A percentile compares a stretch with the other conserved stretches of the same genome.
Conservation (phyloP, 2,113 vertebrate species). For the Merops nubicus region DNA sequence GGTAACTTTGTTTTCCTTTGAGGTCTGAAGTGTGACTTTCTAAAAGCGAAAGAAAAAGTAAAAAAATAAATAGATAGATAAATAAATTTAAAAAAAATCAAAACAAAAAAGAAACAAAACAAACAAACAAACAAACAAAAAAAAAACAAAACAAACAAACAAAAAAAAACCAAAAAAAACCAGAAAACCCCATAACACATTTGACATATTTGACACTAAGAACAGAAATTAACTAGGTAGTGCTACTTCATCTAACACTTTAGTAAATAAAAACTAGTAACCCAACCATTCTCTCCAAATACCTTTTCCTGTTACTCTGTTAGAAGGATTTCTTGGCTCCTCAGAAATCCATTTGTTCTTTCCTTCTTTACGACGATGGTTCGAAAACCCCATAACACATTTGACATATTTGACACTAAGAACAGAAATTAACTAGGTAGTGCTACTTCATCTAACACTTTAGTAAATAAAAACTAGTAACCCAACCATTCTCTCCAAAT, state of each 20-base stretch:
- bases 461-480: not conserved
- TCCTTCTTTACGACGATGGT: too few relatives aligned
- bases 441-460: not conserved
- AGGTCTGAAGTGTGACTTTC: slow-evolving; percentile 18
- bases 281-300: not conserved
- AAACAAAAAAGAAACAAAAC: too few relatives aligned
- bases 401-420: not conserved
- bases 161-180: too few relatives aligned
- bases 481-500: not conserved
- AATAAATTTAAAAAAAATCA: too few relatives aligned
- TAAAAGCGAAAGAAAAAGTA: slow-evolving; percentile 45
- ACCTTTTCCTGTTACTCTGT: not conserved
- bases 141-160: too few relatives aligned
- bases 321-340: not conserved
- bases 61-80: too few relatives aligned
- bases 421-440: not conserved
- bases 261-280: not conserved
- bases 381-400: too few relatives aligned
- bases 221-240: too few relatives aligned
- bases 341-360: slow-evolving; percentile 30
- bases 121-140: too few relatives aligned
- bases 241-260: not conserved
- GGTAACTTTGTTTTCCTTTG: not conserved
- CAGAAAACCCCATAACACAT: too few relatives aligned
- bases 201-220: not conserved